Percentiles rank a stretch among this genome's conserved stretches.
Conservation (phyloP, 2,797 vertebrate genomes). For the Apodemus agrarius region DNA sequence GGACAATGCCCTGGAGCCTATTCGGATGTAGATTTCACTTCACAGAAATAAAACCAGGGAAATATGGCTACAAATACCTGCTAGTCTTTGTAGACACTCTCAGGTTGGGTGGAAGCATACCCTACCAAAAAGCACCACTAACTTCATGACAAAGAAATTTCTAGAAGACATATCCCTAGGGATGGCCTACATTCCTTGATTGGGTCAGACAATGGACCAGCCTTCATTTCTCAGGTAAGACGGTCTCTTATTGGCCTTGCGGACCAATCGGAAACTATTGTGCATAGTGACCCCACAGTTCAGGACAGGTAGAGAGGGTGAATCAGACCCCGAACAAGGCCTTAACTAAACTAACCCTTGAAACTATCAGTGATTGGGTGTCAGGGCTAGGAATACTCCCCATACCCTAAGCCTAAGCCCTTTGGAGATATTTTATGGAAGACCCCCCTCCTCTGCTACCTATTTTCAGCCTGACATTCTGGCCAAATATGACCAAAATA, state of each 20-base stretch:
- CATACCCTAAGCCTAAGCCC: not conserved
- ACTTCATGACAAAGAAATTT: not conserved
- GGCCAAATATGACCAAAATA: not conserved
- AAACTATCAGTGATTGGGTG: too few species aligned
- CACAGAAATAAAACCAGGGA: not conserved
- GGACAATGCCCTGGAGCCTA: too few species aligned
- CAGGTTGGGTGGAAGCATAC: not conserved
- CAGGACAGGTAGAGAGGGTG: not conserved
- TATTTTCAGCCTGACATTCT: not conserved
- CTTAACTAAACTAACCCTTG: not conserved
- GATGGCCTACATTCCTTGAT: not conserved
- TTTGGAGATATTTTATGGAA: not conserved
- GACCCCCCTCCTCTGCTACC: not conserved
- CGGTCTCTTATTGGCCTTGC: too few species aligned
- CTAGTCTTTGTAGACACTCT: not conserved
- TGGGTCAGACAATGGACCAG: not conserved
- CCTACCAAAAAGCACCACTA: not conserved
- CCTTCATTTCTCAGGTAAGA: not conserved
- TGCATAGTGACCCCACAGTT: not conserved
- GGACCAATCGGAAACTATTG: not conserved
- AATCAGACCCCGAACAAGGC: not conserved
- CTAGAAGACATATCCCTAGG: not conserved
- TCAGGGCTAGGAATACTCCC: not conserved
- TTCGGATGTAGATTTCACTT: not conserved
- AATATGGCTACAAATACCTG: not conserved